Base-by-base conservation (phyloP, 2,113 vertebrate genomes). In the Suncus etruscus region DNA sequence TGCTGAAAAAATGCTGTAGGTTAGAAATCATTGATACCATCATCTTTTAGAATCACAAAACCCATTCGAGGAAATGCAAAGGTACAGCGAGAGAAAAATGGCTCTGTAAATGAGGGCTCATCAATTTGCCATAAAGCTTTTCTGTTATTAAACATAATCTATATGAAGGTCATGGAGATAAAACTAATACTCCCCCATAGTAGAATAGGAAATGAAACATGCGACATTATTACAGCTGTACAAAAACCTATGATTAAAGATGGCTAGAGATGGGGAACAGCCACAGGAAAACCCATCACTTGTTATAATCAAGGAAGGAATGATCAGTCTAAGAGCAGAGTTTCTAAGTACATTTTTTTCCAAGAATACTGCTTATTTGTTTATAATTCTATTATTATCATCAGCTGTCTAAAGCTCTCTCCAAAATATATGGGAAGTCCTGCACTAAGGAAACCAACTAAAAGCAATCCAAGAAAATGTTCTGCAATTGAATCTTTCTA, bases 1-100 rank as follows among this genome's bases (percentile, higher is more conserved):
- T 22, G 29, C 25, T 29, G 47, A 87, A 90, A 39, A 54, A 84
- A 80, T 66, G 51, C n/a, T 79, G 72, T 83, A 70, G 74, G 29
- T 58, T 80, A 58, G 51, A 95, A 89, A 75, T 48, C 58, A 83
- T 82, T 32, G 89, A 65, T 20, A 75, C 39, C 18, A 66, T 24
- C 31, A 77, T 31, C 70, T 86, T 77, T 89, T 89, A 68, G 4
- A 86, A 86, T n/a, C 77, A 54, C 65, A 82, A 82, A 85, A 45
- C 31, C 72, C 68, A 73, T 48, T 51, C 50, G 63, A 65, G 70
- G 70, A 84, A 81, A 81, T 70, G 66, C 61, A 22, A 65, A 74
- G 72, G 70, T 88, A 47, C 29, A n/a, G 50, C 27, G 4, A 81
- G 48, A 81, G 75, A 63, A 87, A 75, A n/a, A 84, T 1, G 79